Conservation (phyloP, 2,888 invertebrate species). For the Punctoribates punctum region DNA sequence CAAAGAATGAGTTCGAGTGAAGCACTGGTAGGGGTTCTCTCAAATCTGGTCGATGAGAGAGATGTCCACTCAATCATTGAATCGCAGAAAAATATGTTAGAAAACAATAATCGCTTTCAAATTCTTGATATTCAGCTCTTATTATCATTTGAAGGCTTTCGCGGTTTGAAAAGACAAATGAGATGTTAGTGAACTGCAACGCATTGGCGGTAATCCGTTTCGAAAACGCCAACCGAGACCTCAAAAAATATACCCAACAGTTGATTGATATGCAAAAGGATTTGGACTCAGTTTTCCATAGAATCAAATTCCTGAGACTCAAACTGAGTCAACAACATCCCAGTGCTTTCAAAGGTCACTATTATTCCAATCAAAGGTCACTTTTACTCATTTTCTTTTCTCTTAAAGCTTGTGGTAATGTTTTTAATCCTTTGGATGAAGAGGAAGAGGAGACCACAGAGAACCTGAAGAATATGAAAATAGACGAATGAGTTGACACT, state of each 20-base stretch:
- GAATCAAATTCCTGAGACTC: conserved; percentile 75
- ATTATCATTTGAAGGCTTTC: conserved; percentile 74
- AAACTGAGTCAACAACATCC: conserved; percentile 62
- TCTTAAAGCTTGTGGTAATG: conserved; percentile 42
- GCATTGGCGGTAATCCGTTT: conserved; percentile 82
- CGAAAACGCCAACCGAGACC: conserved; percentile 78
- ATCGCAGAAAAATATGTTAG: conserved; percentile 88
- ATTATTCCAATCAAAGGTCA: not conserved
- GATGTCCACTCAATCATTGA: conserved; percentile 84
- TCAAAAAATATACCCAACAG: conserved; percentile 81
- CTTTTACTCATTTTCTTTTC: not conserved
- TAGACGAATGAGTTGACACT: not conserved
- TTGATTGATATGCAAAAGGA: conserved; percentile 89
- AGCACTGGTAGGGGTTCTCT: conserved; percentile 85
- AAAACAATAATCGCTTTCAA: conserved; percentile 41
- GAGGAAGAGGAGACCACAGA: conserved; percentile 44
- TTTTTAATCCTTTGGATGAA: conserved; percentile 45
- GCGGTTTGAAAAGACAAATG: conserved; percentile 96
- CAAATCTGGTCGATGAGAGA: conserved; percentile 83
- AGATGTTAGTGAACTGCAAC: conserved; percentile 96
- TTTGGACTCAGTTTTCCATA: conserved; percentile 86
- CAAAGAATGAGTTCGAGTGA: conserved; percentile 56
- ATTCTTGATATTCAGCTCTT: not conserved
- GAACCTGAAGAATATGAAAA: not conserved
- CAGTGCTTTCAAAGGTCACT: conserved; percentile 51